These are phyloP conservation scores for Turdus rufiventris DNA, from an alignment of 2,113 vertebrate species.

Conservation along the genomic window DNA sequence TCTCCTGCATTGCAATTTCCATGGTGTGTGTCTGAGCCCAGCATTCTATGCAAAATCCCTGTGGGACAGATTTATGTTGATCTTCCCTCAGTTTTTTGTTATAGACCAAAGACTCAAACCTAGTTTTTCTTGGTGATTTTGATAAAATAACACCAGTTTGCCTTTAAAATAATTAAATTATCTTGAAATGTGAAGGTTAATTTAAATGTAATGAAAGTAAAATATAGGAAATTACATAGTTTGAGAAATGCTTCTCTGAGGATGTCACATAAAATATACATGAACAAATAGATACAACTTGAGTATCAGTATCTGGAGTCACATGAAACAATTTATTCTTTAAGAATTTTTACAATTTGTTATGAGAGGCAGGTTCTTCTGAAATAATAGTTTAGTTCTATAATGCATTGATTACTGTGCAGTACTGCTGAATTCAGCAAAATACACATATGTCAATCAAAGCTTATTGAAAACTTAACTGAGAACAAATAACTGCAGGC, in stretches of 20 bases:
- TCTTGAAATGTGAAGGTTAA: not conserved
- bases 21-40: not conserved
- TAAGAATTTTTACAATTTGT: not conserved
- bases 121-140: not conserved
- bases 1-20: not conserved
- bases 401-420: not conserved
- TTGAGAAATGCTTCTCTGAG: not conserved
- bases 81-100: not conserved
- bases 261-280: not conserved
- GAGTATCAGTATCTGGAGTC: not conserved
- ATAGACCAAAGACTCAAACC: not conserved
- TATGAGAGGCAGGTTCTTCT: not conserved
- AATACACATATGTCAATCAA: not conserved
- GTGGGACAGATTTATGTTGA: not conserved
- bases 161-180: not conserved
- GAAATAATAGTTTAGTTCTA: not conserved
- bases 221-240: not conserved
- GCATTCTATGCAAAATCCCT: not conserved
- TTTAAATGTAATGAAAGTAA: not conserved
- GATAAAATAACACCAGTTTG: not conserved
- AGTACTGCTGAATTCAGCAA: not conserved
- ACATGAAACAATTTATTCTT: not conserved
- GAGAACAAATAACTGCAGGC: not conserved
- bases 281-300: not conserved
- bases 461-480: not conserved